phyloP scores from a whole-genome alignment of 1,140 invertebrate genomes.

The Tachypleus tridentatus region DNA sequence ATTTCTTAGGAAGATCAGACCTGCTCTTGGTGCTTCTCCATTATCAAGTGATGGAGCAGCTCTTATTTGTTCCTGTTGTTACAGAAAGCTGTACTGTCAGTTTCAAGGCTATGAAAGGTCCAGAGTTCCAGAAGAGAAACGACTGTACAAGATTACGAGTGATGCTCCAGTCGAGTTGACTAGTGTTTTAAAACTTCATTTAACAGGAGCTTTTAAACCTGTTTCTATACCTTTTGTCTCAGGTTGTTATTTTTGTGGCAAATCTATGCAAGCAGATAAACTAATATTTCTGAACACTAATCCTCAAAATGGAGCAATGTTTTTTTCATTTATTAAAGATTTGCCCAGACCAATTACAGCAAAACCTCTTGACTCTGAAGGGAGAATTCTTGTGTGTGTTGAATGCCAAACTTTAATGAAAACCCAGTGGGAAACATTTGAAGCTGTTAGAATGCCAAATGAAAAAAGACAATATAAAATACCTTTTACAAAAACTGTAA shows the following conservation, averaged over 20 bases:
- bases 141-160: slow-evolving; percentile 32
- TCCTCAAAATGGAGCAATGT: slow-evolving; percentile 36
- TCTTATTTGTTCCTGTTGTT: slow-evolving; percentile 65
- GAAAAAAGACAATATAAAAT: slow-evolving; percentile 47
- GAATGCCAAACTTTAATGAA: slow-evolving; percentile 67
- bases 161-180: slow-evolving; percentile 15
- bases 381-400: slow-evolving; percentile 66
- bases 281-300: slow-evolving; percentile 6
- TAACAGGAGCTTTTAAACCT: too few species aligned
- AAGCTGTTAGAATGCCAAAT: slow-evolving; percentile 63
- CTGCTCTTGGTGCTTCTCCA: slow-evolving; percentile 65
- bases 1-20: slow-evolving; percentile 61
- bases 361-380: slow-evolving; percentile 42
- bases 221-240: not conserved
- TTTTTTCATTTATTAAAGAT: slow-evolving; percentile 73
- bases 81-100: slow-evolving; percentile 65
- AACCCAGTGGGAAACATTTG: slow-evolving; percentile 75
- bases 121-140: slow-evolving; percentile 29
- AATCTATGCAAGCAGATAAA: slow-evolving; percentile 7
- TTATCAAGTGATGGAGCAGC: slow-evolving; percentile 58
- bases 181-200: too few species aligned
- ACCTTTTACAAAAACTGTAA: too few species aligned
- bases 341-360: slow-evolving; percentile 45
- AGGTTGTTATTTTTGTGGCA: slow-evolving; percentile 30
- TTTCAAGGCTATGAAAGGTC: slow-evolving; percentile 52